Evolutionary conservation across 2,113 vertebrate genomes (phyloP).

Genomic region (Sclerurus mexicanus): DNA sequence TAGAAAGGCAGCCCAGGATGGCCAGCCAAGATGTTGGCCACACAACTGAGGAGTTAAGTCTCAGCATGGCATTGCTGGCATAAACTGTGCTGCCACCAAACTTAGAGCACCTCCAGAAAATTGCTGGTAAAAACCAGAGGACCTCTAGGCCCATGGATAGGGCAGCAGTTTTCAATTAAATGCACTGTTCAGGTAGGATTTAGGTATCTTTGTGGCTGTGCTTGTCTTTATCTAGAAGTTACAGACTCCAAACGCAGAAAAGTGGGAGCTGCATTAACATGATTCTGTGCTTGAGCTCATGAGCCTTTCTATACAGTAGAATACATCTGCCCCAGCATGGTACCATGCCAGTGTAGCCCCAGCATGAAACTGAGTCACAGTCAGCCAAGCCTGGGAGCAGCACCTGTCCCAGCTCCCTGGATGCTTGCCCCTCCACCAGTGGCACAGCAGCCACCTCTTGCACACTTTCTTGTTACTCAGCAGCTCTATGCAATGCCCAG

Average conservation of each 20-base stretch:
- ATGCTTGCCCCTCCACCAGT: fast-evolving
- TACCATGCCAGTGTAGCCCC: not conserved
- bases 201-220: not conserved
- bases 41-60: not conserved
- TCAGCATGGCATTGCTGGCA: fast-evolving
- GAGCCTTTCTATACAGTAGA: not conserved
- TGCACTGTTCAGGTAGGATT: not conserved
- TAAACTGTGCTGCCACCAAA: not conserved
- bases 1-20: not conserved
- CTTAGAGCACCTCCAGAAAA: not conserved
- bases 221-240: not conserved
- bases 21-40: not conserved
- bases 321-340: fast-evolving
- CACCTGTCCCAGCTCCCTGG: not conserved
- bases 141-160: not conserved
- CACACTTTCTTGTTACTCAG: not conserved
- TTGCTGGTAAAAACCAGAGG: not conserved
- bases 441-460: not conserved
- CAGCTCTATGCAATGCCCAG: not conserved
- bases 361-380: fast-evolving
- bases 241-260: not conserved
- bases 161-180: not conserved
- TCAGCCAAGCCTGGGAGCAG: not conserved
- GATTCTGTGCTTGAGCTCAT: not conserved
- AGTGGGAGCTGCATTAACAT: not conserved